phyloP scores from a whole-genome alignment of 2,797 vertebrate genomes.

The Brachyrhaphis roseni region DNA sequence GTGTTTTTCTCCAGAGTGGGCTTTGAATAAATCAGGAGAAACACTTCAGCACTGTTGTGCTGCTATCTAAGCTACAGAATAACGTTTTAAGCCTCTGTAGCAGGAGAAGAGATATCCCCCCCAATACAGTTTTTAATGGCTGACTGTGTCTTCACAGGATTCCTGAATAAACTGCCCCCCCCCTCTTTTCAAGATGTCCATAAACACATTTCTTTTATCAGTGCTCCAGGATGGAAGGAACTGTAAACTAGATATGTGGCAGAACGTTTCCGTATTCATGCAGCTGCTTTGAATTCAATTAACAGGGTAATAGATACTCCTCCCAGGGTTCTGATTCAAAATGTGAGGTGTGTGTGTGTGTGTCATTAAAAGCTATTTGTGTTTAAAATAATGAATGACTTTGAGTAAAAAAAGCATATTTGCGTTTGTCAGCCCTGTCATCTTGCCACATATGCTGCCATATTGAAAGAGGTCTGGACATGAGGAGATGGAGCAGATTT shows the following conservation, averaged over 20 bases:
- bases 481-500: background rate
- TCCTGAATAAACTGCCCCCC: background rate
- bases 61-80: background rate
- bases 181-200: background rate
- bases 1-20: background rate
- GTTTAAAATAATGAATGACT: background rate
- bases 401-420: background rate
- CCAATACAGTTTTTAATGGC: background rate
- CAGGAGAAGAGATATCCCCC: background rate
- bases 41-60: background rate
- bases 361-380: background rate
- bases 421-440: background rate
- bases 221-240: background rate
- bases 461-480: background rate
- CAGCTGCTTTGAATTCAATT: constrained; percentile 55
- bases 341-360: too few relatives aligned
- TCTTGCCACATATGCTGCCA: background rate
- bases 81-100: background rate
- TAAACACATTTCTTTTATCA: constrained; percentile 4
- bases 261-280: constrained; percentile 6
- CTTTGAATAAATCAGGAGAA: constrained; percentile 19
- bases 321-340: background rate
- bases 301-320: constrained; percentile 41
- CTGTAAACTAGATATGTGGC: constrained; percentile 19
- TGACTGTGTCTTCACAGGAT: background rate